phyloP scores from a whole-genome alignment of 2,888 invertebrate species.

The Thymelicus sylvestris region DNA sequence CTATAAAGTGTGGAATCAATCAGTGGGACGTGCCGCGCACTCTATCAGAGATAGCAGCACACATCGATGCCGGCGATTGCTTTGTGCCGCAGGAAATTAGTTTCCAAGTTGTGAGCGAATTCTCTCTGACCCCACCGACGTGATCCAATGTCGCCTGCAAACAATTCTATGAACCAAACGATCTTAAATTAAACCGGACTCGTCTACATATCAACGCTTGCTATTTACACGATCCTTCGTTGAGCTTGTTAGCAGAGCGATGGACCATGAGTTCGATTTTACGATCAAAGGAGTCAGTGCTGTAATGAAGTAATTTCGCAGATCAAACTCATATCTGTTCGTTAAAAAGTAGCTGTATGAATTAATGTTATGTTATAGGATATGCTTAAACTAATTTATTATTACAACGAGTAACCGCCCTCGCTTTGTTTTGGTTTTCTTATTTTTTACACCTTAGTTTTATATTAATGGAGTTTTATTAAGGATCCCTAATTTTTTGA shows the following conservation, averaged over 20 bases:
- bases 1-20: slow-evolving; percentile 54
- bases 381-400: no score
- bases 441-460: no score
- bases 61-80: slow-evolving; percentile 68
- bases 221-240: neutral
- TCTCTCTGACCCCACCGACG: slow-evolving; percentile 42
- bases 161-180: slow-evolving; percentile 22
- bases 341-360: no score
- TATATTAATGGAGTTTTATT: no score
- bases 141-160: slow-evolving; percentile 34
- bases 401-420: no score
- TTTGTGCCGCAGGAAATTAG: slow-evolving; percentile 80
- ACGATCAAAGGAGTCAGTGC: no score
- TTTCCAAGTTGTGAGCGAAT: slow-evolving; percentile 68
- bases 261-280: no score
- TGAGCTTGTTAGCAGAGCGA: neutral
- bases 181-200: slow-evolving; percentile 21
- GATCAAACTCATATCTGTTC: no score
- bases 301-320: no score
- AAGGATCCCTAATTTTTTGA: no score
- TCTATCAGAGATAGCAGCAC: slow-evolving; percentile 60
- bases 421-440: no score
- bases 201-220: neutral
- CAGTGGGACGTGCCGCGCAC: slow-evolving; percentile 54
- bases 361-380: no score